These are phyloP conservation scores for Oxyruncus cristatus DNA, from an alignment of 2,113 vertebrate species.

Conservation along the genomic window DNA sequence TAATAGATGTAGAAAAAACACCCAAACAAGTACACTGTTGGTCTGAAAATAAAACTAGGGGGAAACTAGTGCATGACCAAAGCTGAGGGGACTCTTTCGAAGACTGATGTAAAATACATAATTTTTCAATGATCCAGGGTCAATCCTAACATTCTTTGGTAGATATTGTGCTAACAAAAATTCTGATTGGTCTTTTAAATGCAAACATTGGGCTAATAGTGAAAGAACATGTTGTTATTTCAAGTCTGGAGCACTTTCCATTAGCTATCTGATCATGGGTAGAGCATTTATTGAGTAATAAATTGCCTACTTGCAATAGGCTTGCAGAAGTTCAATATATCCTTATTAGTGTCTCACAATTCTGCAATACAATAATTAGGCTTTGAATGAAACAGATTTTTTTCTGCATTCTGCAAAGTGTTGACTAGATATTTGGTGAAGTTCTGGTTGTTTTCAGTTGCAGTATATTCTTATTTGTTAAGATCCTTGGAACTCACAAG, in stretches of 20 bases:
- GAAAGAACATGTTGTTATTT: neutral
- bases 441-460: neutral
- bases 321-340: neutral
- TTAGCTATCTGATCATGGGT: neutral
- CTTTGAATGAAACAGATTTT: neutral
- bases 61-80: rapidly evolving
- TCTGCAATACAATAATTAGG: neutral
- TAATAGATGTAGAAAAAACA: rapidly evolving
- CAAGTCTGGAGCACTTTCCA: neutral
- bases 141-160: neutral
- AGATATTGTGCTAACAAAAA: constrained; percentile 6
- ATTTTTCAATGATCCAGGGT: neutral
- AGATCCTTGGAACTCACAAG: neutral
- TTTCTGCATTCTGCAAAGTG: neutral
- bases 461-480: neutral
- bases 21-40: neutral
- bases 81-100: neutral
- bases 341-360: constrained; percentile 2
- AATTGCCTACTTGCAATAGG: neutral
- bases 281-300: constrained; percentile 28
- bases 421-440: neutral
- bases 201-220: neutral
- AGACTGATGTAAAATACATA: neutral
- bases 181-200: constrained; percentile 33
- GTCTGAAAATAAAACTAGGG: neutral